Base-by-base conservation (phyloP, 2,888 invertebrate genomes). In the Rhogogaster chlorosoma region DNA sequence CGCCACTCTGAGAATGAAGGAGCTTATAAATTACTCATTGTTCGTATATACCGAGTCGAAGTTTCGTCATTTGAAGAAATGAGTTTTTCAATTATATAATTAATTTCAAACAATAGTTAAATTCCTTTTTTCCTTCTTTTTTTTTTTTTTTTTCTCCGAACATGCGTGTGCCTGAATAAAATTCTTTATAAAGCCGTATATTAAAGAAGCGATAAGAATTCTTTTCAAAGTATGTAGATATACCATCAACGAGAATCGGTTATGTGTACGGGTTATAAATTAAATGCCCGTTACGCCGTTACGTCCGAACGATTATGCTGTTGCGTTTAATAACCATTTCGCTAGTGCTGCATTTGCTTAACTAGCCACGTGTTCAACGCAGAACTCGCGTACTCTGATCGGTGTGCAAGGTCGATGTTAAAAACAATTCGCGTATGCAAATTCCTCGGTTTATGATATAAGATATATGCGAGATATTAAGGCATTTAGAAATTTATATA, bases 251-350 rank as follows among this genome's bases (percentile, higher is more conserved):
- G 64, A 18, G 75, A 42, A 45, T 42, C 45, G 78, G 12, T 73
- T 64, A 57, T 61, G 29, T 29, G 29, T 29, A 82, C 42, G 15
- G 80, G 80, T 80, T 80, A 64, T 64, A 82, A 64, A 82, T 77
- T 77, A 77, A 77, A 77, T 53, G 32, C 80, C 38, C 36, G 80
- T 82, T 82, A 82, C 80, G 61, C 61, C 15, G 80, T 82, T 82
- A 82, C 61, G 38, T 78, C 53, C 36, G 61, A 49, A 61, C 80
- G 80, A 82, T 82, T 83, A 83, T 83, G 82, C 82, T 83, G 38
- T 42, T 73, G 42, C 78, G 82, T 67, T 83, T 67, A 83, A 83
- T 83, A 83, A 83, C 82, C 45, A 38, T 57, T 78, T 61, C 78
- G 78, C 22, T 57, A 38, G 18, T 73, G 73, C 73, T 73, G 73